Percentiles rank a stretch among this genome's conserved stretches.
Conservation (phyloP, 2,113 vertebrate genomes). For the Psettodes erumei region DNA sequence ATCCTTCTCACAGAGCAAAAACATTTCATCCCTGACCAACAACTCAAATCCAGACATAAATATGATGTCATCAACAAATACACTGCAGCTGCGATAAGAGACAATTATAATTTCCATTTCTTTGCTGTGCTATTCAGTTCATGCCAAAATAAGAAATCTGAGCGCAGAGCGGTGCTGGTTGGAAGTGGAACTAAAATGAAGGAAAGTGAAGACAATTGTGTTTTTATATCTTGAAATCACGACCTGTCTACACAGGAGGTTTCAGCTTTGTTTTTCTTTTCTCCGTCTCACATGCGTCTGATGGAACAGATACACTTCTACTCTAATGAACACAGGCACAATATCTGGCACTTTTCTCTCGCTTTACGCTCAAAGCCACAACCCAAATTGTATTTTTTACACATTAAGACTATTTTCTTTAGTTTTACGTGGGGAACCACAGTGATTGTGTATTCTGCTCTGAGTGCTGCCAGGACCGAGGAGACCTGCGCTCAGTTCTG, state of each 20-base stretch:
- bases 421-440: not conserved
- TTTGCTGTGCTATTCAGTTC: slow-evolving; percentile 2
- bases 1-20: slow-evolving; percentile 17
- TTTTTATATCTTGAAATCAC: not conserved
- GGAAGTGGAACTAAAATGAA: not conserved
- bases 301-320: not conserved
- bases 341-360: not conserved
- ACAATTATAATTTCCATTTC: slow-evolving; percentile 24
- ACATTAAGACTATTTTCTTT: not conserved
- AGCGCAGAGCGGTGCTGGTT: not conserved
- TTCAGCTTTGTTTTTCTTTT: not conserved
- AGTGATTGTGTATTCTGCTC: not conserved
- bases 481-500: not conserved
- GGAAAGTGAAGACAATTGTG: not conserved
- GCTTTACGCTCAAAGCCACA: not conserved
- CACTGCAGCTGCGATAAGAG: not conserved
- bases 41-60: slow-evolving; percentile 35
- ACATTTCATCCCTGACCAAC: slow-evolving; percentile 10
- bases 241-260: not conserved
- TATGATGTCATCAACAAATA: slow-evolving; percentile 27
- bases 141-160: slow-evolving; percentile 3
- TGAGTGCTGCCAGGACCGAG: not conserved
- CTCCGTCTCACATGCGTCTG: not conserved
- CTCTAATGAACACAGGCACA: not conserved
- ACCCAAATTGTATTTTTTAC: not conserved